These are phyloP conservation scores for Agonopterix heracliana DNA, from an alignment of 2,888 invertebrate species.

Conservation along the genomic window DNA sequence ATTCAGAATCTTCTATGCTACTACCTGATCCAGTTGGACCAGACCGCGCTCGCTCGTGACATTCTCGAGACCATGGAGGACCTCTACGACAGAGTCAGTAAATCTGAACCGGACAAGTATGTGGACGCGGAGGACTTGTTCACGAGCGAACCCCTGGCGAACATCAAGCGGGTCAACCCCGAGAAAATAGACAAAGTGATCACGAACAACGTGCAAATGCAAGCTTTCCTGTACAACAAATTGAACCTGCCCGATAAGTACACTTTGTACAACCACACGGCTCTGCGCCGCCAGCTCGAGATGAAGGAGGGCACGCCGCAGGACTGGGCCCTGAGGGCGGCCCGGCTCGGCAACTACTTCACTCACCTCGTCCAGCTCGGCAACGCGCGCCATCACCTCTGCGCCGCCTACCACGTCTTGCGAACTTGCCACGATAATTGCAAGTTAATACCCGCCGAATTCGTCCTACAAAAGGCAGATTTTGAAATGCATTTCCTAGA, in stretches of 20 bases:
- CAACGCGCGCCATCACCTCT: constrained; percentile 80
- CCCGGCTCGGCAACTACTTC: constrained; percentile 72
- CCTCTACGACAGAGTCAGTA: constrained; percentile 55
- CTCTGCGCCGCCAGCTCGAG: constrained; percentile 73
- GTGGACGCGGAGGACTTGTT: constrained; percentile 76
- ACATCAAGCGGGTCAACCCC: constrained; percentile 51
- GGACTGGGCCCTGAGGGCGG: constrained; percentile 74
- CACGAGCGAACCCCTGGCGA: constrained; percentile 37
- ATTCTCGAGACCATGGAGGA: constrained; percentile 69
- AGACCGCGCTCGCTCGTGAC: constrained; percentile 58
- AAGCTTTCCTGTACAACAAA: constrained; percentile 77
- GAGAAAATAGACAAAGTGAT: constrained; percentile 75
- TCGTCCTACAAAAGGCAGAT: constrained; percentile 51
- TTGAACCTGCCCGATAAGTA: constrained; percentile 69
- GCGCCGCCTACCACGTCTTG: constrained; percentile 76
- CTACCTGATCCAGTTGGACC: constrained; percentile 70
- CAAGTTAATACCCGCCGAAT: constrained; percentile 62
- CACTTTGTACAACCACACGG: constrained; percentile 72
- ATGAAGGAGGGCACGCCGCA: constrained; percentile 75
- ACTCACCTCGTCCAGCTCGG: constrained; percentile 53
- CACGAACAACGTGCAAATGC: constrained; percentile 79
- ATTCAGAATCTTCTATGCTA: constrained; percentile 77
- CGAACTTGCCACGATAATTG: constrained; percentile 72
- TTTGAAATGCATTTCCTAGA: constrained; percentile 66
- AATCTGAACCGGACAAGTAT: constrained; percentile 40